A percentile compares a stretch with the other conserved stretches of the same genome.
Conservation (phyloP, 2,888 invertebrate species). For the Agrochola lota region DNA sequence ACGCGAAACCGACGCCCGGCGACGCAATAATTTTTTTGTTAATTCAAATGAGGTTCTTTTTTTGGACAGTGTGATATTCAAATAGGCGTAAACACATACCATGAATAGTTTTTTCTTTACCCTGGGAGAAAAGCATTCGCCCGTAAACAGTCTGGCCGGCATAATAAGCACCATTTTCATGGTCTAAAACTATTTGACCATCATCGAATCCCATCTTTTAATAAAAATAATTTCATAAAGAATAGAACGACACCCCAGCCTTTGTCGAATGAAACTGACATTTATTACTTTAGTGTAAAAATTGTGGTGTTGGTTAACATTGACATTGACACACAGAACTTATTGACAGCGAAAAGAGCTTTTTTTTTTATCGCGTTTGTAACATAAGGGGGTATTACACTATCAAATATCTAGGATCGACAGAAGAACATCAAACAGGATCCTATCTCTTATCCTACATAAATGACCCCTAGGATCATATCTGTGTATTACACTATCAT, state of each 20-base stretch:
- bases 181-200: constrained; percentile 79
- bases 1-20: constrained; percentile 6
- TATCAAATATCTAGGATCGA: too few relatives aligned
- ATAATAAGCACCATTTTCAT: constrained; percentile 79
- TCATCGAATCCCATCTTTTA: constrained; percentile 84
- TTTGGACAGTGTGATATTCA: constrained; percentile 20
- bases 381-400: too few relatives aligned
- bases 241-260: constrained; percentile 4
- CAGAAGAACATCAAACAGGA: too few relatives aligned
- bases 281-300: constrained; percentile 6
- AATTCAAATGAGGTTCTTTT: constrained; percentile 32
- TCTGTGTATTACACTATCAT: too few relatives aligned
- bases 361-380: background rate
- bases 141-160: constrained; percentile 82
- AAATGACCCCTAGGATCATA: too few relatives aligned
- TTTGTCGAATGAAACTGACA: constrained; percentile 27
- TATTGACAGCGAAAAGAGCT: background rate
- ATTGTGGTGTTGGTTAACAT: background rate
- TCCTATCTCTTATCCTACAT: too few relatives aligned
- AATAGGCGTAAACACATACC: constrained; percentile 74
- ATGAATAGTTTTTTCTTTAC: constrained; percentile 82
- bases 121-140: constrained; percentile 78
- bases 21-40: constrained; percentile 8
- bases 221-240: constrained; percentile 13
- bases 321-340: constrained; percentile 4